Evolutionary conservation across 2,797 vertebrate genomes (phyloP).

Genomic region (Apodemus agrarius): DNA sequence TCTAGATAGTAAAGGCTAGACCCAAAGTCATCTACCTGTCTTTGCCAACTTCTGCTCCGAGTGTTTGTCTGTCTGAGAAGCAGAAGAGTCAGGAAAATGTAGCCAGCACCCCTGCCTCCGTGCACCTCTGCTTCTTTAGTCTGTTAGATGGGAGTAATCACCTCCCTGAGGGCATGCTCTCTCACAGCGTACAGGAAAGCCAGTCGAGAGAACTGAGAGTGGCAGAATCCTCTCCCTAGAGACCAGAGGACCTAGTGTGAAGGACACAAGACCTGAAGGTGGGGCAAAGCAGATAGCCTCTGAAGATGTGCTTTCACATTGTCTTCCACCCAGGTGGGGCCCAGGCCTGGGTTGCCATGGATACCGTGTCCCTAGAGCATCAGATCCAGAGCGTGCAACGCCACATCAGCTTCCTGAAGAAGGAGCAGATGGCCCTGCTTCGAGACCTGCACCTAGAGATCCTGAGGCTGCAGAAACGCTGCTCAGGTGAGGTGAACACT

Average conservation of each 20-base stretch:
- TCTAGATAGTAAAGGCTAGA: not conserved
- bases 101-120: not conserved
- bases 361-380: slow-evolving; percentile 91
- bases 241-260: not conserved
- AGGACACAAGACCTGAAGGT: not conserved
- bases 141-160: slow-evolving; percentile 11
- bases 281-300: not conserved
- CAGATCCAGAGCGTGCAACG: slow-evolving; percentile 96
- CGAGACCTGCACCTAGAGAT: slow-evolving; percentile 97
- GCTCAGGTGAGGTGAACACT: slow-evolving; percentile 90
- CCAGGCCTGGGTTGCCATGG: slow-evolving; percentile 88
- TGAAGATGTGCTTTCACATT: slow-evolving; percentile 46
- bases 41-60: not conserved
- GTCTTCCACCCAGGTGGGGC: slow-evolving; percentile 71
- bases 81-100: not conserved
- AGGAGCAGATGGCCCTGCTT: slow-evolving; percentile 96
- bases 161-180: not conserved
- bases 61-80: not conserved
- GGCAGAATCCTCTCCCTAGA: not conserved
- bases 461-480: slow-evolving; percentile 96
- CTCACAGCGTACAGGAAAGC: not conserved
- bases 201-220: not conserved
- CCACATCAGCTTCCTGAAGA: slow-evolving; percentile 95
- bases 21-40: not conserved
- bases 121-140: not conserved